These are phyloP conservation scores for Cotesia congregata DNA, from an alignment of 2,888 invertebrate species.

Conservation along the genomic window DNA sequence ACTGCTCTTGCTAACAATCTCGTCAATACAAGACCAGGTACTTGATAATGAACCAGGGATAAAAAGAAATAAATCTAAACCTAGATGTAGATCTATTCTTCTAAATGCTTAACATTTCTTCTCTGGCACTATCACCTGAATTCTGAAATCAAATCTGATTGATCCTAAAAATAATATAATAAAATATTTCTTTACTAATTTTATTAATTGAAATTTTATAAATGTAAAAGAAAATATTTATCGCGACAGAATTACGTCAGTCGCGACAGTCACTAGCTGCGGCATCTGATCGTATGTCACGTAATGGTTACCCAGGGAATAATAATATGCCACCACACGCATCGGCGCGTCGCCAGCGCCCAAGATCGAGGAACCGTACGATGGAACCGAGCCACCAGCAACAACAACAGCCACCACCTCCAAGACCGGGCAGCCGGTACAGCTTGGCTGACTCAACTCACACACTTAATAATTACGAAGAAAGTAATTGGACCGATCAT, in stretches of 20 bases:
- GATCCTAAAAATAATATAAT: too few relatives aligned
- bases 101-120: slow-evolving; percentile 13
- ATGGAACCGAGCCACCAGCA: slow-evolving; percentile 69
- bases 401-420: slow-evolving; percentile 57
- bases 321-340: slow-evolving; percentile 73
- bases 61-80: neutral
- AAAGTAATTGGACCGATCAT: slow-evolving; percentile 95
- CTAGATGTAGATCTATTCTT: neutral
- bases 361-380: slow-evolving; percentile 83
- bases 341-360: slow-evolving; percentile 78
- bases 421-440: slow-evolving; percentile 83
- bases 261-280: slow-evolving; percentile 89
- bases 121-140: neutral
- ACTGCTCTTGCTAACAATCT: slow-evolving; percentile 82
- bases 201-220: neutral
- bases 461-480: slow-evolving; percentile 88
- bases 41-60: neutral
- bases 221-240: slow-evolving; percentile 32
- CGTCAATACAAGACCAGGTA: slow-evolving; percentile 81
- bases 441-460: slow-evolving; percentile 85
- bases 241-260: slow-evolving; percentile 80
- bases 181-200: neutral
- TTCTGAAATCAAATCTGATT: too few relatives aligned
- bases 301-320: slow-evolving; percentile 79
- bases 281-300: slow-evolving; percentile 85